Base-by-base conservation (phyloP, 2,797 vertebrate genomes). In the Urophycis tenuis region DNA sequence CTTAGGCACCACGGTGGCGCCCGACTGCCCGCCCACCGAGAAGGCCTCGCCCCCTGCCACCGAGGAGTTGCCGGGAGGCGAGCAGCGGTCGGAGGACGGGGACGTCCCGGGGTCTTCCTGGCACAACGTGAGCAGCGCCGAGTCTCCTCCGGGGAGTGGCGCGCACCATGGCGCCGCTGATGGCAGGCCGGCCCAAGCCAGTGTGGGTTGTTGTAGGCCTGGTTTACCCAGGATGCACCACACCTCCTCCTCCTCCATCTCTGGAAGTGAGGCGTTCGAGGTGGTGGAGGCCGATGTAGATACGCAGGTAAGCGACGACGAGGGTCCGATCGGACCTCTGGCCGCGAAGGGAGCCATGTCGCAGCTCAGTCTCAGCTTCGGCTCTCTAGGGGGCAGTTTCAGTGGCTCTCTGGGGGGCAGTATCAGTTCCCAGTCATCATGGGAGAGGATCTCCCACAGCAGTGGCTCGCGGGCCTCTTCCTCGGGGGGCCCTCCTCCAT, bases 1-100 rank as follows among this genome's bases (percentile, higher is more conserved):
- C 0, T 81, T 98, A 25, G 93, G 91, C 80, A 97, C 96, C 0
- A 94, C 94, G 69, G 45, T 8, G 45, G 45, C 7, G 45, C 22
- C 53, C 0, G 87, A 82, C 78, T n/a, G 33, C 2, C 1, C 2
- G 53, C 0, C 2, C 14, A 0, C 14, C 53, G 45, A 69, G 15
- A 75, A 33, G 41, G 34, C 49, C 25, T 77, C 64, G n/a, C 30
- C 53, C 29, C n/a, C 81, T 41, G 25, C 74, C 29, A 3, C 15
- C 0, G 25, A 31, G 22, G 14, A 12, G 32, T 19, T 69, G 0
- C 2, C 73, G 74, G 79, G 76, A 34, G 77, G n/a, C n/a, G 22
- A 22, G 1, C 19, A 30, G 17, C 75, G 80, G 31, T 15, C 60
- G 10, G 45, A 11, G 3, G 5, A 70, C 25, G 14, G 78, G 33